phyloP scores from a whole-genome alignment of 2,113 vertebrate species.

The Misgurnus mizolepis region DNA sequence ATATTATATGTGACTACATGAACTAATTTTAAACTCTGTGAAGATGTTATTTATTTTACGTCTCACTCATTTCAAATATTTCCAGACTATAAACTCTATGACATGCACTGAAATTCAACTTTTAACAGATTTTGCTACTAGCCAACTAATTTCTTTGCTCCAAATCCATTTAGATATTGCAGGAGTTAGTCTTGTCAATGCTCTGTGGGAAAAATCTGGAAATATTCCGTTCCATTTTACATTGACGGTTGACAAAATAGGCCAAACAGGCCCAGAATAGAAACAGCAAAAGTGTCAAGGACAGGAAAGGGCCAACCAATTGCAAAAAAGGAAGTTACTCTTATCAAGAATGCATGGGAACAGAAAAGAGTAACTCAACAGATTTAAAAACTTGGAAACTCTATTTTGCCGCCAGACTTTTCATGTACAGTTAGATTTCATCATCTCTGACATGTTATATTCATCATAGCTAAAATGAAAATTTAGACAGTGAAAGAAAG shows the following conservation, averaged over 20 bases:
- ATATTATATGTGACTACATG: too few species aligned
- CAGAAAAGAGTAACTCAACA: slow-evolving; percentile 56
- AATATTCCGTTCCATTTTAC: slow-evolving; percentile 6
- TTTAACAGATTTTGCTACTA: too few species aligned
- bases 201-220: slow-evolving; percentile 43
- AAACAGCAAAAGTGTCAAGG: slow-evolving; percentile 50
- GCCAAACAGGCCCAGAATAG: slow-evolving; percentile 46
- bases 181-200: slow-evolving; percentile 44
- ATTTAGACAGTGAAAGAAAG: slow-evolving; percentile 49
- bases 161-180: slow-evolving; percentile 9
- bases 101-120: too few species aligned
- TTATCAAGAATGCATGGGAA: slow-evolving; percentile 53
- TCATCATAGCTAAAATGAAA: slow-evolving; percentile 65
- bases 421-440: slow-evolving; percentile 67
- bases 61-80: too few species aligned
- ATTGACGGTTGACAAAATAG: slow-evolving; percentile 50
- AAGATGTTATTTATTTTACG: too few species aligned
- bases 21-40: too few species aligned
- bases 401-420: slow-evolving; percentile 53
- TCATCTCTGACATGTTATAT: slow-evolving; percentile 69
- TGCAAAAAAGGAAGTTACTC: slow-evolving; percentile 49
- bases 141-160: neutral
- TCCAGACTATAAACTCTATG: too few species aligned
- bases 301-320: slow-evolving; percentile 34
- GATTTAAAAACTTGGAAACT: slow-evolving; percentile 61